Evolutionary conservation across 2,113 vertebrate genomes (phyloP).

Genomic region (Madoqua kirkii): DNA sequence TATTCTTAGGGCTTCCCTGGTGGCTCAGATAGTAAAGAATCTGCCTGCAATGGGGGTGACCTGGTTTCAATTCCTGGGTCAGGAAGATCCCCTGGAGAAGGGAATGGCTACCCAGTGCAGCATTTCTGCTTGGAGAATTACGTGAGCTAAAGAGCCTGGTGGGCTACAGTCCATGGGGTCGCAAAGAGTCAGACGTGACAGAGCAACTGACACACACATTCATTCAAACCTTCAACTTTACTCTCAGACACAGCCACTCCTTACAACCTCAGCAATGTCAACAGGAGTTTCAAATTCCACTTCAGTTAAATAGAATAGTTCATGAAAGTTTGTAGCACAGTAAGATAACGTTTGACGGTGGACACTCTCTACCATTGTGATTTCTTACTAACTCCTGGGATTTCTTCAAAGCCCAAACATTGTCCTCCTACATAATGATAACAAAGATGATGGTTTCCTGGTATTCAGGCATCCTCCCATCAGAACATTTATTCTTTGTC

Average conservation of each 20-base stretch:
- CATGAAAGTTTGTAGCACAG: background rate
- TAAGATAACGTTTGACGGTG: background rate
- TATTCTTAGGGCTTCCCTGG: background rate
- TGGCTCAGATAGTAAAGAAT: background rate
- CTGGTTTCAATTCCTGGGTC: background rate
- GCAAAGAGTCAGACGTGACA: background rate
- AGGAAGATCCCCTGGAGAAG: background rate
- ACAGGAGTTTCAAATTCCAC: background rate
- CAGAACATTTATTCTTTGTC: slow-evolving; percentile 19
- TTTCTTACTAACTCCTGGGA: background rate
- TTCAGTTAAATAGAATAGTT: background rate
- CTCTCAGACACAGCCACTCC: background rate
- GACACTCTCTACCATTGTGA: background rate
- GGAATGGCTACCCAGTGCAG: background rate
- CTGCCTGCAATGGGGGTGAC: background rate
- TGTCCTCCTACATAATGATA: background rate
- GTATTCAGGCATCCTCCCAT: background rate
- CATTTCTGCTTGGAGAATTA: background rate
- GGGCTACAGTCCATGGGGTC: background rate
- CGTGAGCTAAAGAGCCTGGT: background rate
- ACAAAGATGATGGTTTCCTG: background rate
- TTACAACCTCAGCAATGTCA: background rate
- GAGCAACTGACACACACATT: background rate
- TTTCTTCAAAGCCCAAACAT: slow-evolving; percentile 21
- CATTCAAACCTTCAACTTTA: background rate